phyloP scores from a whole-genome alignment of 2,797 vertebrate species.

The Euthynnus affinis region DNA sequence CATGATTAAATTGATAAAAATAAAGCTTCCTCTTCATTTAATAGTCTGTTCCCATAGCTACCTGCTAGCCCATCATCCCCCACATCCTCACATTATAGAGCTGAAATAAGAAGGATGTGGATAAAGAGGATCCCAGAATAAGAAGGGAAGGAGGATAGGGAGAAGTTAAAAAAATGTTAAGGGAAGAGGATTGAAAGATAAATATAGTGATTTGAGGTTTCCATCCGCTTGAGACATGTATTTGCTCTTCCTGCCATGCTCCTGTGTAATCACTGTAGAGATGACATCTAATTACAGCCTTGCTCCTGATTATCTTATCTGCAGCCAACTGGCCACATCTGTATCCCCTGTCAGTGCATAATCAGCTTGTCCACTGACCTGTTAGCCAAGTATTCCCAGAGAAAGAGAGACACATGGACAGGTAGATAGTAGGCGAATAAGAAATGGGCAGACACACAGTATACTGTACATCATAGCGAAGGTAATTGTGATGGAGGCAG shows the following conservation, averaged over 20 bases:
- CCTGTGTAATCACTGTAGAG: constrained; percentile 26
- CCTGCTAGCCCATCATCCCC: background rate
- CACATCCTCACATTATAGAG: background rate
- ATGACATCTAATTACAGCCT: constrained; percentile 46
- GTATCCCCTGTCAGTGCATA: constrained; percentile 28
- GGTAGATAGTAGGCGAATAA: background rate
- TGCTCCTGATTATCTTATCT: constrained; percentile 45
- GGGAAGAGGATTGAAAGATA: constrained; percentile 13
- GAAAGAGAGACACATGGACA: constrained; percentile 15
- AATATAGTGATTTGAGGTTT: constrained; percentile 29
- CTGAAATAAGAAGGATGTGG: background rate
- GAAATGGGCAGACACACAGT: background rate
- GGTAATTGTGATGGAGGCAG: background rate
- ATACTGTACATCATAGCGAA: background rate
- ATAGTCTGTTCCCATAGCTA: constrained; percentile 55
- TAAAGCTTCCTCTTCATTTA: constrained; percentile 20
- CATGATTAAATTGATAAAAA: constrained; percentile 19
- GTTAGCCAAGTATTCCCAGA: constrained; percentile 15
- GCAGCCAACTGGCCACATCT: constrained; percentile 24
- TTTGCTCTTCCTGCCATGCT: constrained; percentile 10
- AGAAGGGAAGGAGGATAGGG: background rate
- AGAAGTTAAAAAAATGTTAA: background rate
- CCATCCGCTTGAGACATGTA: background rate
- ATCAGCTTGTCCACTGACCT: constrained; percentile 43
- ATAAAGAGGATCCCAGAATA: constrained; percentile 1